A percentile compares a stretch with the other conserved stretches of the same genome.
phyloP scores from a whole-genome alignment of 2,113 vertebrate species.

The Diphyllodes magnificus region DNA sequence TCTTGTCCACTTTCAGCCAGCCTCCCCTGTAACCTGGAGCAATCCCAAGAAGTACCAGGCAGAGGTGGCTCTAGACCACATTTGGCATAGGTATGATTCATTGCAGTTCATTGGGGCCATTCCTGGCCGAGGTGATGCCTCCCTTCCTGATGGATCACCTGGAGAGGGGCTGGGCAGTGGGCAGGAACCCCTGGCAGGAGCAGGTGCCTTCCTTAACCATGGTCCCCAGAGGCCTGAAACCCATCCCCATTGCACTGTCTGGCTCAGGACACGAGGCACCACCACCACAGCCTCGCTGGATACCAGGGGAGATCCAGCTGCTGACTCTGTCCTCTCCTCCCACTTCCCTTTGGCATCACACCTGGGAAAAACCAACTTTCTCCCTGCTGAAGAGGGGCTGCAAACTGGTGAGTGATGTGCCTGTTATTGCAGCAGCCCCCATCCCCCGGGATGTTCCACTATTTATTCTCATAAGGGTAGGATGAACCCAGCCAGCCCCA shows the following conservation, averaged over 20 bases:
- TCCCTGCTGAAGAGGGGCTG: background rate
- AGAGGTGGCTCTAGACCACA: background rate
- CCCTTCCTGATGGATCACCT: background rate
- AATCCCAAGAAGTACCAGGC: background rate
- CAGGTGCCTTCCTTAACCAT: background rate
- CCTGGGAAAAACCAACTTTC: background rate
- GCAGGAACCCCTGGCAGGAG: background rate
- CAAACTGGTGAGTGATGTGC: background rate
- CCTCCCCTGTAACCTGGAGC: background rate
- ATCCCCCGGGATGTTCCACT: background rate
- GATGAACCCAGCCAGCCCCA: slow-evolving; percentile 39
- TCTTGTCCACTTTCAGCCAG: rapidly evolving
- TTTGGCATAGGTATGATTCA: background rate
- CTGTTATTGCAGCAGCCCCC: background rate
- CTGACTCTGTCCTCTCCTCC: background rate
- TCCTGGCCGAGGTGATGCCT: background rate
- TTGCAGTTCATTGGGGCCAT: rapidly evolving
- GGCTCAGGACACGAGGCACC: background rate
- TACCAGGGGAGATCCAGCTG: background rate
- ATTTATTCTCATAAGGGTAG: slow-evolving; percentile 18
- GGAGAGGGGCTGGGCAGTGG: background rate
- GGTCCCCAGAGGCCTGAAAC: background rate
- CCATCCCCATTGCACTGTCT: rapidly evolving
- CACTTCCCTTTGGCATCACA: background rate
- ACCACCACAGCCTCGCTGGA: rapidly evolving